These are phyloP conservation scores for Zhuqinia jingwanae DNA, from an alignment of 2,888 invertebrate species.

Conservation along the genomic window DNA sequence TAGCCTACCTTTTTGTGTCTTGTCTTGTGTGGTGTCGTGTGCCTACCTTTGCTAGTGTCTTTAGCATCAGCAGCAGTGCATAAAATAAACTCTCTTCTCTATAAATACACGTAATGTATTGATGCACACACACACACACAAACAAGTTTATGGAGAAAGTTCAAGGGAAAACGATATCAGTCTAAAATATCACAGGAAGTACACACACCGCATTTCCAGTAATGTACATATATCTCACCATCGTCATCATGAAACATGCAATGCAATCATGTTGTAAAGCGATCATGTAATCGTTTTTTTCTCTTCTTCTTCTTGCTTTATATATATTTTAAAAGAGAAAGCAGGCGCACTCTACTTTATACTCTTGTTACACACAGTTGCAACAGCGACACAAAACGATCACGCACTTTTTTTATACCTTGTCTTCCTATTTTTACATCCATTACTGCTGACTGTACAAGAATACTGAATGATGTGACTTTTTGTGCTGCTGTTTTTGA, in stretches of 20 bases:
- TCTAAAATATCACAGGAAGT: conserved; percentile 33
- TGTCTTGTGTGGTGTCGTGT: not conserved
- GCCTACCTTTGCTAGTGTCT: not conserved
- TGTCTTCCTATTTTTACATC: not conserved
- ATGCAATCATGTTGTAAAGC: conserved; percentile 39
- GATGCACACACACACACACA: too few species aligned
- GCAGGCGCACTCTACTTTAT: not conserved
- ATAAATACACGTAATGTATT: not conserved
- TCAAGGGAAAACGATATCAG: too few species aligned
- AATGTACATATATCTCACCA: not conserved
- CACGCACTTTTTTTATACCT: conserved; percentile 31
- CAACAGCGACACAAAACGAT: not conserved
- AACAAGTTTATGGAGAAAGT: too few species aligned
- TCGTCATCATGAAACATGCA: conserved; percentile 48
- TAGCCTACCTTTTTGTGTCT: too few species aligned
- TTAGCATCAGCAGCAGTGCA: not conserved
- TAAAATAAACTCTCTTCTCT: too few species aligned
- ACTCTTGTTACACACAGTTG: too few species aligned
- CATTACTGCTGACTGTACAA: not conserved
- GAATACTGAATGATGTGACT: not conserved
- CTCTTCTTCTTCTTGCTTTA: too few species aligned
- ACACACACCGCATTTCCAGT: too few species aligned
- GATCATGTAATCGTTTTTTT: conserved; percentile 55
- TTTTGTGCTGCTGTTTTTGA: not conserved
- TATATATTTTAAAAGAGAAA: conserved; percentile 12